These are phyloP conservation scores for Ethmia dodecea DNA, from an alignment of 2,888 invertebrate genomes.

Conservation along the genomic window DNA sequence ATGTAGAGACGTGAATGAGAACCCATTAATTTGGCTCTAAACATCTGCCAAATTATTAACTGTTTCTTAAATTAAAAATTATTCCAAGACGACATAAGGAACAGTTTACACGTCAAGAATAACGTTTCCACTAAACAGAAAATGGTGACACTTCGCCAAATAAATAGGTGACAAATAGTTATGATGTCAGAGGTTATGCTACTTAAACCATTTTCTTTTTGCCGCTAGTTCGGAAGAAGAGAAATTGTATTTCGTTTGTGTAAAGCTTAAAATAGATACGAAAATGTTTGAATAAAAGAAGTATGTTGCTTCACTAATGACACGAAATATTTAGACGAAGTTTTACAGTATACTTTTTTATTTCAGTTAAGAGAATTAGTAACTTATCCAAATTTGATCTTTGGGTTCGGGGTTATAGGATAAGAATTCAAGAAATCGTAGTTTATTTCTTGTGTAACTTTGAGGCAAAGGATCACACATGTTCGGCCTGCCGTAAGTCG, in stretches of 20 bases:
- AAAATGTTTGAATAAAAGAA: constrained; percentile 8
- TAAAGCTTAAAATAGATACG: constrained; percentile 24
- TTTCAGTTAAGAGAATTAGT: constrained; percentile 12
- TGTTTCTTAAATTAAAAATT: constrained; percentile 6
- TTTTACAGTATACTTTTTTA: constrained; percentile 33
- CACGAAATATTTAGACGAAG: constrained; percentile 50
- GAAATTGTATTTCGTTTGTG: too few species aligned
- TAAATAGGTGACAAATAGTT: constrained; percentile 51
- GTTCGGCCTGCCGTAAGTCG: constrained; percentile 52
- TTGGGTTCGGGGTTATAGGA: too few species aligned
- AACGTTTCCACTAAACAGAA: constrained; percentile 27
- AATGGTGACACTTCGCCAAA: constrained; percentile 54
- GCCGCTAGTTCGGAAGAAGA: too few species aligned
- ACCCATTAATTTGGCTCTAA: constrained; percentile 1
- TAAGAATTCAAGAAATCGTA: too few species aligned
- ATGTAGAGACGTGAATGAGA: too few species aligned
- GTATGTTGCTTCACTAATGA: constrained; percentile 38
- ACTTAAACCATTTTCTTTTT: too few species aligned
- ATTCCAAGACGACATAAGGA: constrained; percentile 1
- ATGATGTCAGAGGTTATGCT: constrained; percentile 46
- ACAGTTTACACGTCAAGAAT: constrained; percentile 34
- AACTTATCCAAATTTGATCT: too few species aligned
- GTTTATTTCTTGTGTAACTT: constrained; percentile 29
- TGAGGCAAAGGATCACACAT: constrained; percentile 55
- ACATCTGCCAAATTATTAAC: constrained; percentile 8